Conservation (phyloP, 2,888 invertebrate genomes). For the Drosophila subquinaria region DNA sequence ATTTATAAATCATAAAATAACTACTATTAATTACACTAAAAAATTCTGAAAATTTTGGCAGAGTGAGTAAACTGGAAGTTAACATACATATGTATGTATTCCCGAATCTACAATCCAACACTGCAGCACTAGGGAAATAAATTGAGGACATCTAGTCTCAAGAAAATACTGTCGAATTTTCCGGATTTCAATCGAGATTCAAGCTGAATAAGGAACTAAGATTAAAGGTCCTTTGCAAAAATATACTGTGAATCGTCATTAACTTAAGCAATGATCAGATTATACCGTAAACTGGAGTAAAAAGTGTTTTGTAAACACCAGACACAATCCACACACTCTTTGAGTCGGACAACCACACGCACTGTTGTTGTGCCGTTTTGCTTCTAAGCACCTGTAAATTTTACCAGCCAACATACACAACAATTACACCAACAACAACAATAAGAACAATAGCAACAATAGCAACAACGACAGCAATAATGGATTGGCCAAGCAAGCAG, state of each 20-base stretch:
- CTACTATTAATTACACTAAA: too few relatives aligned
- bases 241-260: conserved; percentile 8
- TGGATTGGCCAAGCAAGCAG: conserved; percentile 33
- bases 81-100: too few relatives aligned
- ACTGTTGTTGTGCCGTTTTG: conserved; percentile 29
- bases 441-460: conserved; percentile 9
- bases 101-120: background rate
- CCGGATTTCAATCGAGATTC: background rate
- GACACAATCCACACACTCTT: conserved; percentile 1
- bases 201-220: background rate
- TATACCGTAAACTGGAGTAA: background rate
- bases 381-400: conserved; percentile 64
- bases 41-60: background rate
- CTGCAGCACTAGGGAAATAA: too few relatives aligned
- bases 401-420: conserved; percentile 43
- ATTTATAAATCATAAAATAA: too few relatives aligned
- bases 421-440: conserved; percentile 27
- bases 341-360: conserved; percentile 9
- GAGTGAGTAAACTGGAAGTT: background rate
- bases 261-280: conserved; percentile 10
- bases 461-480: conserved; percentile 15
- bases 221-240: background rate
- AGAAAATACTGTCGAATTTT: background rate
- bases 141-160: too few relatives aligned
- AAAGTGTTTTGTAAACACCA: conserved; percentile 31